Evolutionary conservation across 2,888 invertebrate species (phyloP).

Genomic region (Notodonta ziczac): DNA sequence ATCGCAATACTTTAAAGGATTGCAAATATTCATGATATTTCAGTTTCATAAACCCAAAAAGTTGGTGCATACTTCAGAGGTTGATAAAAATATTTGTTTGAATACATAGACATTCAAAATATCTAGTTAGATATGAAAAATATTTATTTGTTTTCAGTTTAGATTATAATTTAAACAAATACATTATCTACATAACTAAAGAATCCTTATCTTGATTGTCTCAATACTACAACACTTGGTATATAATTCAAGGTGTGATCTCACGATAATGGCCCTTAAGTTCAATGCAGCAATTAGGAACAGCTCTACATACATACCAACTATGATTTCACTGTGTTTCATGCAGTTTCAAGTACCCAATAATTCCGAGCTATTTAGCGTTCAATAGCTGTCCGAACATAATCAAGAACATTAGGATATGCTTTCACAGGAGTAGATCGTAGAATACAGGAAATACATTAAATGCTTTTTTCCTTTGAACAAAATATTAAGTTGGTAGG

Average conservation of each 20-base stretch:
- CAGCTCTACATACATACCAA: not conserved
- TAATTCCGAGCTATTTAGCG: slow-evolving; percentile 22
- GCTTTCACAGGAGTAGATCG: too few relatives aligned
- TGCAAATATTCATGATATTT: slow-evolving; percentile 59
- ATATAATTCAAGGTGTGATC: too few relatives aligned
- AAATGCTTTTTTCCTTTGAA: too few relatives aligned
- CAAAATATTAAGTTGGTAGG: too few relatives aligned
- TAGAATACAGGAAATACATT: too few relatives aligned
- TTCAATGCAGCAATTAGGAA: not conserved
- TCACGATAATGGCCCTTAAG: not conserved
- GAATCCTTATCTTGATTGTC: not conserved
- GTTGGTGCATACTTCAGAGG: slow-evolving; percentile 31
- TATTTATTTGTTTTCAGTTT: too few relatives aligned
- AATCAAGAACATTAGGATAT: slow-evolving; percentile 8
- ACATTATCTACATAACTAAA: too few relatives aligned
- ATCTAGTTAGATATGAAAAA: too few relatives aligned
- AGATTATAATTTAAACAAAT: too few relatives aligned
- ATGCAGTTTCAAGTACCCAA: slow-evolving; percentile 11
- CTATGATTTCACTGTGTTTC: not conserved
- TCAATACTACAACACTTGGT: not conserved
- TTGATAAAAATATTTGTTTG: not conserved
- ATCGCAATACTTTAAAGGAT: slow-evolving; percentile 63
- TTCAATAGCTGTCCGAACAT: slow-evolving; percentile 10
- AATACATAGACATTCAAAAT: not conserved
- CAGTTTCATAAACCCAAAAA: slow-evolving; percentile 40